Base-by-base conservation (phyloP, 2,797 vertebrate genomes). In the Naso thynnoides region DNA sequence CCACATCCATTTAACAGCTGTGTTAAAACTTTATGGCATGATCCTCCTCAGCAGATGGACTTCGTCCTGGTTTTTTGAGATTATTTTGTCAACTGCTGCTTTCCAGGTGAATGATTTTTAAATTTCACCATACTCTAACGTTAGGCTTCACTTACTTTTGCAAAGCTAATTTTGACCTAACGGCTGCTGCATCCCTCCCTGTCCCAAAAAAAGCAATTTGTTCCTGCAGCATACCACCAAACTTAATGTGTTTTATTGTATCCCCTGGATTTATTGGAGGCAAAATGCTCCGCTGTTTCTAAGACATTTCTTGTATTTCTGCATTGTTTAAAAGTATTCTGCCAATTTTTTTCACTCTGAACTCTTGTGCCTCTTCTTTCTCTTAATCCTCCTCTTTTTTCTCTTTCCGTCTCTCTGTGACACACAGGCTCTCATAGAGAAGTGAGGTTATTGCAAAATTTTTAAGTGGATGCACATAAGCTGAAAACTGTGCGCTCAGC, bases 391-490 rank as follows among this genome's bases (percentile, higher is more conserved):
- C 36, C 45, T 78, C 26, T 60, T 60, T 80, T 44, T n/a, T n/a
- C n/a, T 76, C 14, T 76, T 8, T 70, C 21, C 50, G 6, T 53
- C 61, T 62, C 29, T 44, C 14, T 21, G 33, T 27, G 33, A 33
- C 26, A 42, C 45, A 55, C 36, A 67, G 13, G 4, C 23, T 53
- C 24, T 41, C 42, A 60, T 2, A 11, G 39, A 29, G 79, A 85
- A 76, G n/a, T 47, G 55, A 73, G 59, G 65, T 76, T 86, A 61
- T 69, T 71, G 73, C 67, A 83, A 64, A 86, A 73, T 66, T 64
- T n/a, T 67, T 63, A 73, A 86, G 74, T 60, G 68, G 72, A 76
- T 78, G 65, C 80, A 68, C 78, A 74, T 78, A 75, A 84, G 71
- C 77, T 77, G 82, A 86, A 70, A 47, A 48, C 53, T 72, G 77